Evolutionary conservation across 1,140 invertebrate genomes (phyloP), one percentile per base, ranked within the genome.

Genomic region (Drosophila willistoni): DNA sequence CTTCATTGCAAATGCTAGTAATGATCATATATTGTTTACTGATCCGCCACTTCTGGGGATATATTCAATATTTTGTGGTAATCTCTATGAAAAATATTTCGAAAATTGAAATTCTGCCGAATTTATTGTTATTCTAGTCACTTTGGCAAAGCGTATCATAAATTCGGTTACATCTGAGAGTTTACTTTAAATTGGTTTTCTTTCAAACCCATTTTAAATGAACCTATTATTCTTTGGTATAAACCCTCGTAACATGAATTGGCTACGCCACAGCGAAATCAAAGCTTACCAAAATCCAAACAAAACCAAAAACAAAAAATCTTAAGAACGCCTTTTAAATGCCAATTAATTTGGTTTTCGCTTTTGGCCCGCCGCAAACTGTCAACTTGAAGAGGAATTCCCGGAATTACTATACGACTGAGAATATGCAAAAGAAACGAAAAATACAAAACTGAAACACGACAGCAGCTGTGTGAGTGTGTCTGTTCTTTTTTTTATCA

Each of bases 321-420:
- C 66, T 60, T 54, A 68, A 82, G 72, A 78, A 79, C 79, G 75
- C 76, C 70, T 79, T 51, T 79, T 82, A 86, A 86, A 87, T 87
- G 76, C 75, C 82, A 86, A 86, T 86, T 86, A 87, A 86, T 86
- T 86, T 51, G 17, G 17, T 51, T 51, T 51, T 51, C 36, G 44
- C 44, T 51, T 51, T 87, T 36, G 57, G 67, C n/a, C 59, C 59
- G 60, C 39, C 47, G 66, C 66, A 67, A 86, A 87, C 82, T 86
- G 82, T 86, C 82, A 86, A 70, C 36, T 62, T 65, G 62, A 25
- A 55, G 29, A 36, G 33, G 54, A 84, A 79, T 86, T 86, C 82
- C 67, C 56, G 73, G 82, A 86, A 86, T 83, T 67, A 14, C 59
- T 47, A 68, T 56, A 61, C 61, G 59, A 76, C 60, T 44, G 64